Evolutionary conservation across 2,797 vertebrate genomes (phyloP).

Genomic region (Cyclopterus lumpus): DNA sequence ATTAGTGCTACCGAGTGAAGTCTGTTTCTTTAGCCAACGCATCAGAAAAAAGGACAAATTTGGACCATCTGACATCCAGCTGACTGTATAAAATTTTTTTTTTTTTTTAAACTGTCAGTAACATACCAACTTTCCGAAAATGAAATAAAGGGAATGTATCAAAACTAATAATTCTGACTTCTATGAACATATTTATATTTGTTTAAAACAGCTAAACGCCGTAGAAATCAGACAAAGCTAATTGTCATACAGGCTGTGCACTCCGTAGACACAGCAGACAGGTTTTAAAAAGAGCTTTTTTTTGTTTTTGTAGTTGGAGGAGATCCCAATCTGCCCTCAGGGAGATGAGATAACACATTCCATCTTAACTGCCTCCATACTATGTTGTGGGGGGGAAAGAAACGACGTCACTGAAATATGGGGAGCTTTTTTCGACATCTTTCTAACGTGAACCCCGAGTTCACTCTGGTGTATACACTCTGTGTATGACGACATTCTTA

Average conservation of each 20-base stretch:
- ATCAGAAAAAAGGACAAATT: neutral
- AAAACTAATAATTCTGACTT: neutral
- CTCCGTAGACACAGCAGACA: neutral
- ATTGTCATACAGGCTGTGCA: neutral
- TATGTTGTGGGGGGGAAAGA: neutral
- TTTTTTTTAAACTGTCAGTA: too few relatives aligned
- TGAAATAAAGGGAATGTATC: neutral
- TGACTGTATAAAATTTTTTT: neutral
- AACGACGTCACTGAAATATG: constrained; percentile 30
- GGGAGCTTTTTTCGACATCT: constrained; percentile 6
- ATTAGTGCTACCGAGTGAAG: neutral
- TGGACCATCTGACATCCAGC: neutral
- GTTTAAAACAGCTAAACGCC: neutral
- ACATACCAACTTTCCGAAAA: neutral
- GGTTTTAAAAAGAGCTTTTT: neutral
- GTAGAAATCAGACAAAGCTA: neutral
- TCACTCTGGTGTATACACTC: neutral
- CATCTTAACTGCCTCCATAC: constrained; percentile 36
- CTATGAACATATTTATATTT: neutral
- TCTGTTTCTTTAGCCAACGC: neutral
- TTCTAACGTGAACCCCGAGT: neutral
- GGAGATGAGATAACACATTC: constrained; percentile 74
- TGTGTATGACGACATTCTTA: neutral
- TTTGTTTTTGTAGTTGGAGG: constrained; percentile 2
- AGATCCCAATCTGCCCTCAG: constrained; percentile 32